Evolutionary conservation across 2,888 invertebrate species (phyloP).

Genomic region (Ichneumoninae sp.): DNA sequence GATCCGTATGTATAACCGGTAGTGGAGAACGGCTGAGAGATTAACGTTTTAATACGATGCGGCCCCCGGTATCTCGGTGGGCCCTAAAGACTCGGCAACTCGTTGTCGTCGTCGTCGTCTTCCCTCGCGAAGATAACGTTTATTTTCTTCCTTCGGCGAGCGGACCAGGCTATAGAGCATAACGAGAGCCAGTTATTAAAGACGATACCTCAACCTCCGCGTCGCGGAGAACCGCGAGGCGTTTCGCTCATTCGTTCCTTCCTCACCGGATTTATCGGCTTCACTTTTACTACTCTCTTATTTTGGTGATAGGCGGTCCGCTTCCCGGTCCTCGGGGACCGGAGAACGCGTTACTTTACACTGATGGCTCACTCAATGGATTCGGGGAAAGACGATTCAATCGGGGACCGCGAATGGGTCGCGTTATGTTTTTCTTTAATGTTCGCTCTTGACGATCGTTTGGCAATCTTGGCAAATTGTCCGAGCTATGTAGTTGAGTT

Average conservation of each 20-base stretch:
- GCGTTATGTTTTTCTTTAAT: background rate
- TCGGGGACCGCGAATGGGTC: background rate
- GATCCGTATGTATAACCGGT: conserved; percentile 76
- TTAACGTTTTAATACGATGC: conserved; percentile 81
- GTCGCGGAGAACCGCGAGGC: conserved; percentile 31
- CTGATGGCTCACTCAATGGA: conserved; percentile 35
- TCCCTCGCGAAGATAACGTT: conserved; percentile 42
- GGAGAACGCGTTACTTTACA: conserved; percentile 12
- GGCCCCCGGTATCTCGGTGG: conserved; percentile 64
- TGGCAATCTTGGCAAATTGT: too few relatives aligned
- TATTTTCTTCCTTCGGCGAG: conserved; percentile 19
- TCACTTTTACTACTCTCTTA: conserved; percentile 42
- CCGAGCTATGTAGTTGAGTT: too few relatives aligned
- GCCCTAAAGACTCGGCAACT: conserved; percentile 52
- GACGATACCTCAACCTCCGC: conserved; percentile 35
- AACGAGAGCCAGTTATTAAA: conserved; percentile 57
- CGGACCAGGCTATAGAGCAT: background rate
- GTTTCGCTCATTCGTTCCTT: conserved; percentile 22
- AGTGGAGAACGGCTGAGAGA: conserved; percentile 75
- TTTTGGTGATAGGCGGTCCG: conserved; percentile 10
- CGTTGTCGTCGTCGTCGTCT: conserved; percentile 37
- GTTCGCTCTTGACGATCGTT: too few relatives aligned
- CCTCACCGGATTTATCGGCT: conserved; percentile 47
- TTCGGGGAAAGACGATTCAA: conserved; percentile 35
- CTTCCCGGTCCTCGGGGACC: background rate